phyloP scores from a whole-genome alignment of 2,888 invertebrate genomes.

The Hirtodrosophila trivittata region DNA sequence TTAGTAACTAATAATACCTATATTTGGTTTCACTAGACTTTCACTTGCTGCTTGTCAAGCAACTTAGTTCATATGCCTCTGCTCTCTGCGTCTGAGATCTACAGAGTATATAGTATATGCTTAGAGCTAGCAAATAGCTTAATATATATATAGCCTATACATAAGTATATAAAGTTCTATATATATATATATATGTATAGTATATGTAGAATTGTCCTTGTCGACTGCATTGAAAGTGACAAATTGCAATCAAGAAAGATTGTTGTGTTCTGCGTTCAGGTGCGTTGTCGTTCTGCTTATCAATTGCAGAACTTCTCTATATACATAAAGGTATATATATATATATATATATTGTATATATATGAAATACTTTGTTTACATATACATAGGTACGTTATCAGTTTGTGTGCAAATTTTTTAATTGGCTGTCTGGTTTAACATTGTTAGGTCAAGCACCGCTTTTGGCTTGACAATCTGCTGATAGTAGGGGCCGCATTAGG shows the following conservation, averaged over 20 bases:
- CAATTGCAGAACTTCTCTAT: conserved; percentile 55
- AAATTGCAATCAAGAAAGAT: conserved; percentile 65
- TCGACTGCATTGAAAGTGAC: conserved; percentile 57
- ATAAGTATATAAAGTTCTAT: too few relatives aligned
- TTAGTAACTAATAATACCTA: too few relatives aligned
- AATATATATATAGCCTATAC: too few relatives aligned
- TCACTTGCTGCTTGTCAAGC: too few relatives aligned
- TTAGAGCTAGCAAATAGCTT: too few relatives aligned
- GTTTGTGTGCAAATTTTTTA: conserved; percentile 54
- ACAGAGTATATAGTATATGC: neutral
- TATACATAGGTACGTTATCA: conserved; percentile 41
- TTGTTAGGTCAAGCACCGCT: conserved; percentile 75
- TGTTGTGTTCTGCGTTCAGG: conserved; percentile 28
- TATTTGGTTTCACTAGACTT: too few relatives aligned
- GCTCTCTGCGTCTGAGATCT: too few relatives aligned
- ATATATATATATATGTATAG: too few relatives aligned
- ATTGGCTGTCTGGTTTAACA: conserved; percentile 64
- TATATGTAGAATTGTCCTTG: conserved; percentile 60
- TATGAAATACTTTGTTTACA: conserved; percentile 21
- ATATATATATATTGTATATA: conserved; percentile 16
- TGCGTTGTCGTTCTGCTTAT: conserved; percentile 55
- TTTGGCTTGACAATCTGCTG: conserved; percentile 55
- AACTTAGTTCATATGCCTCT: too few relatives aligned
- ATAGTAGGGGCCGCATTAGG: conserved; percentile 34
- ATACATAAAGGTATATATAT: conserved; percentile 3